A percentile compares a stretch with the other conserved stretches of the same genome.
Conservation (phyloP, 2,797 vertebrate genomes). For the Falco naumanni region DNA sequence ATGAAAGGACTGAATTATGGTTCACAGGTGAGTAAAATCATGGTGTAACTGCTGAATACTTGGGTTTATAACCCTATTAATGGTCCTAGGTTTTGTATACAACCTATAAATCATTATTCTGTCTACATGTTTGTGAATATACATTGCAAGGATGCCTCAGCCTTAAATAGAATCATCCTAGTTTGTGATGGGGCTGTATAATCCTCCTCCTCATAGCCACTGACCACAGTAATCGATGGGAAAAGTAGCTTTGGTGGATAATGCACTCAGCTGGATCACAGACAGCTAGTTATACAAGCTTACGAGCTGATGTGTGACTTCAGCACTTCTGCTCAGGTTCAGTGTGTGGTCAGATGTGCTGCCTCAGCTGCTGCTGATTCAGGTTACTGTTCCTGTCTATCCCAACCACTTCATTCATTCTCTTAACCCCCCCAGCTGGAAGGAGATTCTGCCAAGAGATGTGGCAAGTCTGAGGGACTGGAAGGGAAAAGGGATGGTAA, state of each 20-base stretch:
- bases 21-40: not conserved
- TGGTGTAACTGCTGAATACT: not conserved
- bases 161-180: not conserved
- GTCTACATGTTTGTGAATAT: accelerated
- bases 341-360: not conserved
- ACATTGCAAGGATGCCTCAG: not conserved
- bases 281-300: not conserved
- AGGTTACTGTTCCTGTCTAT: not conserved
- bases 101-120: not conserved
- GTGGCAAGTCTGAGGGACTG: not conserved
- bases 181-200: not conserved
- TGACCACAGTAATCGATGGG: not conserved
- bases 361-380: not conserved
- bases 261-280: not conserved
- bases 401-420: not conserved
- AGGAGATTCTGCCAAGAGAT: not conserved
- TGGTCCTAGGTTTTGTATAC: not conserved
- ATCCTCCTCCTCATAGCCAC: not conserved
- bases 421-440: not conserved
- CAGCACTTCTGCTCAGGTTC: not conserved
- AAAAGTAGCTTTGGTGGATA: not conserved
- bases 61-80: not conserved
- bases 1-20: not conserved
- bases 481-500: not conserved
- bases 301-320: not conserved